These are phyloP conservation scores for Ephialtes manifestator DNA, from an alignment of 2,888 invertebrate genomes.

Conservation along the genomic window DNA sequence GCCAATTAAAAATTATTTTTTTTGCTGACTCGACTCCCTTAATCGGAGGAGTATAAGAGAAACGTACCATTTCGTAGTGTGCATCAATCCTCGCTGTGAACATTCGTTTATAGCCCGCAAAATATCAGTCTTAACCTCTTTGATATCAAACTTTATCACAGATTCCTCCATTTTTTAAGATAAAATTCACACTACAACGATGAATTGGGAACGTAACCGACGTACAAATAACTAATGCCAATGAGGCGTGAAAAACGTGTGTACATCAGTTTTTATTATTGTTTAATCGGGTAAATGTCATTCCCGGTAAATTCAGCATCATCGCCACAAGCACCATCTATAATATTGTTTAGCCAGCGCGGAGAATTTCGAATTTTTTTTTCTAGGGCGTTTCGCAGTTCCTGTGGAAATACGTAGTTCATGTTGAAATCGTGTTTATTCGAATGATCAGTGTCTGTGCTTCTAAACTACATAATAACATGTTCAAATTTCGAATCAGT, in stretches of 20 bases:
- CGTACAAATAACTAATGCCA: background rate
- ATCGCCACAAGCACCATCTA: conserved; percentile 31
- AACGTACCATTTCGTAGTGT: conserved; percentile 93
- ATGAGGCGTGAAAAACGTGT: background rate
- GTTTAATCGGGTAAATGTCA: conserved; percentile 38
- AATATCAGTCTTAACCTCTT: conserved; percentile 89
- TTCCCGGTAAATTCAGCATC: conserved; percentile 30
- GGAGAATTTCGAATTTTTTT: background rate
- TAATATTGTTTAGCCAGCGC: background rate
- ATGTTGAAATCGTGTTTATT: background rate
- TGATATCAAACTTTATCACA: conserved; percentile 87
- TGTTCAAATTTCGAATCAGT: background rate
- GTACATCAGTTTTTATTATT: conserved; percentile 24
- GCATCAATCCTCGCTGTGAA: conserved; percentile 92
- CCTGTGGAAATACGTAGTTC: background rate
- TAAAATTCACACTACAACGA: background rate
- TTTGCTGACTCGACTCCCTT: too few species aligned
- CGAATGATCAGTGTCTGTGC: background rate
- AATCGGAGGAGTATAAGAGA: background rate
- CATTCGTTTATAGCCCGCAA: conserved; percentile 91
- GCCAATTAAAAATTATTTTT: too few species aligned
- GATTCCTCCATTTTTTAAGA: conserved; percentile 82
- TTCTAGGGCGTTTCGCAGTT: background rate
- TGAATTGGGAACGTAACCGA: background rate
- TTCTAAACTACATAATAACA: background rate